Conservation (phyloP, 2,113 vertebrate genomes). For the Baryphthengus martii region DNA sequence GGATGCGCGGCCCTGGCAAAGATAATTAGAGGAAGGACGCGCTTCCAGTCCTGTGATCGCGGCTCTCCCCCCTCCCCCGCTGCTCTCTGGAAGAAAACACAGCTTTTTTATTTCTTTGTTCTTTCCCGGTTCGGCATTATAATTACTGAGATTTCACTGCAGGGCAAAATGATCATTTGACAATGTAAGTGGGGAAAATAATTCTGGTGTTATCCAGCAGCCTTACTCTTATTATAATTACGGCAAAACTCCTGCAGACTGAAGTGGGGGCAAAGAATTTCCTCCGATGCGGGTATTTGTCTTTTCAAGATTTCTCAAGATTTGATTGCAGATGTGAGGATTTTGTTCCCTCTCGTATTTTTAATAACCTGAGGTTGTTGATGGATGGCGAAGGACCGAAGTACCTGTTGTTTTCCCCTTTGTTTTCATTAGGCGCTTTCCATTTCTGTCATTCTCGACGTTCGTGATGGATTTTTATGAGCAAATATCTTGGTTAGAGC, state of each 20-base stretch:
- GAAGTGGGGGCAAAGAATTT: constrained; percentile 34
- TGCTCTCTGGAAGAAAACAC: constrained; percentile 5
- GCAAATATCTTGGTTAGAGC: constrained; percentile 2
- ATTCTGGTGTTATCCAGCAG: constrained; percentile 34
- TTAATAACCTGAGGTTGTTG: neutral
- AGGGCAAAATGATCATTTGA: constrained; percentile 61
- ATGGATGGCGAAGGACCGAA: neutral
- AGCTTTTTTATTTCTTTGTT: constrained; percentile 49
- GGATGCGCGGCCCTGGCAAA: neutral
- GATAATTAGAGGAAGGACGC: constrained; percentile 13
- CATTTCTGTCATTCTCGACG: neutral
- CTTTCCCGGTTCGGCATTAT: constrained; percentile 21
- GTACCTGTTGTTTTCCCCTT: constrained; percentile 43
- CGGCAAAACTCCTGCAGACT: constrained; percentile 27
- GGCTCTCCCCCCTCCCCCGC: neutral
- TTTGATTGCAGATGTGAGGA: neutral
- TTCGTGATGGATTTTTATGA: constrained; percentile 4
- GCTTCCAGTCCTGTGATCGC: neutral
- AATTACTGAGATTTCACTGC: constrained; percentile 64
- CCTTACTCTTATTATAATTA: constrained; percentile 21
- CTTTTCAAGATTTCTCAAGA: neutral
- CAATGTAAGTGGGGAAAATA: constrained; percentile 50
- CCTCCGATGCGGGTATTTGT: neutral
- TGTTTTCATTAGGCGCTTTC: constrained; percentile 39
- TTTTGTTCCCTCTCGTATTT: neutral